Conservation (phyloP, 2,797 vertebrate genomes). For the Glyptemys insculpta region DNA sequence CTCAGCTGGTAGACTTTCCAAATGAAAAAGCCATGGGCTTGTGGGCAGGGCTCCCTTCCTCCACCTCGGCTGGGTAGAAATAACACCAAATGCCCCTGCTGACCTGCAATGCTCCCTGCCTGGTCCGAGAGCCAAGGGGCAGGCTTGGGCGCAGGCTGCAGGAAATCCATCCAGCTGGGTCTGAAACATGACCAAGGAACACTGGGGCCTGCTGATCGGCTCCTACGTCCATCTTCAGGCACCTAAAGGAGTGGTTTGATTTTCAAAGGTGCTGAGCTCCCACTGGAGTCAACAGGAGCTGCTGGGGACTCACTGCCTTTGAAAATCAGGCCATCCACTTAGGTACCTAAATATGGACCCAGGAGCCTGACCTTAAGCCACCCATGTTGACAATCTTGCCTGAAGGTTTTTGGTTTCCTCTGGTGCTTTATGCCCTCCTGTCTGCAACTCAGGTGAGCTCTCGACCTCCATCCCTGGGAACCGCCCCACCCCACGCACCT, state of each 20-base stretch:
- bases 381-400: neutral
- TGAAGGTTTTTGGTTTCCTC: neutral
- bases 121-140: fast-evolving
- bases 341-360: neutral
- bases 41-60: neutral
- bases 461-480: neutral
- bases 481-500: too few species aligned
- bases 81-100: fast-evolving
- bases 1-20: neutral
- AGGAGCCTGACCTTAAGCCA: neutral
- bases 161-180: neutral
- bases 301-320: neutral
- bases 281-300: neutral
- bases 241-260: neutral
- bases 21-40: neutral
- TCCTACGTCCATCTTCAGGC: too few species aligned
- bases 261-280: neutral
- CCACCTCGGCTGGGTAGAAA: neutral
- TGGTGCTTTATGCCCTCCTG: neutral
- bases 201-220: neutral
- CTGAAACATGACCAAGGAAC: neutral
- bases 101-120: neutral
- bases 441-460: neutral
- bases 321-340: neutral
- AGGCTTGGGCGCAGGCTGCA: neutral